Evolutionary conservation across 2,113 vertebrate species (phyloP).

Genomic region (Formicarius rufipectus): DNA sequence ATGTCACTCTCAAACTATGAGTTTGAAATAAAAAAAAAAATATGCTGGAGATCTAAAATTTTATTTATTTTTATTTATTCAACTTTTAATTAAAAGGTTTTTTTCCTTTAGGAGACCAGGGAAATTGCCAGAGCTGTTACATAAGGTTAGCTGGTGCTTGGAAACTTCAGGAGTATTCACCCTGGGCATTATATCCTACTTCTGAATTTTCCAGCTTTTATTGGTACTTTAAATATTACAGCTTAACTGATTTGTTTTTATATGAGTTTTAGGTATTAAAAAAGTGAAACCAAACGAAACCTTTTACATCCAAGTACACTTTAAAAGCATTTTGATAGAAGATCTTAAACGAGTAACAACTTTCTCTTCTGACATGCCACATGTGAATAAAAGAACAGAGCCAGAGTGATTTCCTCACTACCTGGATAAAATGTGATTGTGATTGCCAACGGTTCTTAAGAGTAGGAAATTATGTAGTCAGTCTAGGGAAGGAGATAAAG

Average conservation of each 20-base stretch:
- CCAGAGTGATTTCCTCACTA: background rate
- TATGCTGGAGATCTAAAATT: background rate
- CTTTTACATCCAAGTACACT: background rate
- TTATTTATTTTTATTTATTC: background rate
- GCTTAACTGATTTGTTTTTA: background rate
- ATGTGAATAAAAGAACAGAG: background rate
- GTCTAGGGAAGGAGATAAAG: background rate
- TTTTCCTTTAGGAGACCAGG: background rate
- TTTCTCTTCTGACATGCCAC: background rate
- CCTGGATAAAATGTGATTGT: background rate
- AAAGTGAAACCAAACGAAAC: background rate
- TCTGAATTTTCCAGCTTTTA: constrained; percentile 14
- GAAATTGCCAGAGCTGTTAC: background rate
- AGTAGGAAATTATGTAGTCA: background rate
- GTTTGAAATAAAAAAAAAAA: background rate
- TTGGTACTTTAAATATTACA: constrained; percentile 11
- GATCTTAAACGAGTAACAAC: background rate
- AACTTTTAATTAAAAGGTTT: background rate
- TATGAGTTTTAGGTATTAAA: background rate
- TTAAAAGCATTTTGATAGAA: constrained; percentile 22
- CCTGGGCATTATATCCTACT: background rate
- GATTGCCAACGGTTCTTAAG: background rate
- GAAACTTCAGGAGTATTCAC: background rate
- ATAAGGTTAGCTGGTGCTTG: background rate
- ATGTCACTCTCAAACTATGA: background rate